Percentiles rank a stretch among this genome's conserved stretches.
These are phyloP conservation scores for Microctenopoma steveboyesi DNA, from an alignment of 2,797 vertebrate species.

Conservation along the genomic window DNA sequence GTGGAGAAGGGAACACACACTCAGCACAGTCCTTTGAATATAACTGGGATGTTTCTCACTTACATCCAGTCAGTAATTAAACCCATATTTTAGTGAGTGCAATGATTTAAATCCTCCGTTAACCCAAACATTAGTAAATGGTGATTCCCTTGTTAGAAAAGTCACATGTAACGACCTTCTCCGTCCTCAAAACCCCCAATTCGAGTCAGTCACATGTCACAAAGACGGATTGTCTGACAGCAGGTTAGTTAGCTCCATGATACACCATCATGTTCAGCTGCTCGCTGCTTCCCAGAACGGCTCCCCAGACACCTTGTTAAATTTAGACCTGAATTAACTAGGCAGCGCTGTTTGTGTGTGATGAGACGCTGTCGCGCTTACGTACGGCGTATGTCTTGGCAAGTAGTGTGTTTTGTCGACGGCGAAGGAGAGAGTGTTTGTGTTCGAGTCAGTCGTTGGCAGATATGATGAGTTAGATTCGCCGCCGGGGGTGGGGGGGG, in stretches of 20 bases:
- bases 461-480: slow-evolving; percentile 44
- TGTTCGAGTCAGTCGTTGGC: slow-evolving; percentile 6
- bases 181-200: neutral
- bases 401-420: slow-evolving; percentile 7
- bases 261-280: slow-evolving; percentile 71
- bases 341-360: slow-evolving; percentile 54
- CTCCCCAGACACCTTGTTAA: slow-evolving; percentile 76
- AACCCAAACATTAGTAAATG: neutral
- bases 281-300: slow-evolving; percentile 48
- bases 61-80: slow-evolving; percentile 36
- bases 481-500: slow-evolving; percentile 21
- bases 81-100: neutral
- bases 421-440: neutral
- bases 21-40: slow-evolving; percentile 56
- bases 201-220: slow-evolving; percentile 12
- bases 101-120: neutral
- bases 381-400: slow-evolving; percentile 41
- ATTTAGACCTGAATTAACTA: slow-evolving; percentile 73
- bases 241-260: slow-evolving; percentile 64
- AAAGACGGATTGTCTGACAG: slow-evolving; percentile 48
- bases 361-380: slow-evolving; percentile 10
- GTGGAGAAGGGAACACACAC: neutral
- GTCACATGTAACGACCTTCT: neutral
- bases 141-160: neutral
- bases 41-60: slow-evolving; percentile 48